phyloP scores from a whole-genome alignment of 1,140 invertebrate genomes.

The Apis laboriosa region DNA sequence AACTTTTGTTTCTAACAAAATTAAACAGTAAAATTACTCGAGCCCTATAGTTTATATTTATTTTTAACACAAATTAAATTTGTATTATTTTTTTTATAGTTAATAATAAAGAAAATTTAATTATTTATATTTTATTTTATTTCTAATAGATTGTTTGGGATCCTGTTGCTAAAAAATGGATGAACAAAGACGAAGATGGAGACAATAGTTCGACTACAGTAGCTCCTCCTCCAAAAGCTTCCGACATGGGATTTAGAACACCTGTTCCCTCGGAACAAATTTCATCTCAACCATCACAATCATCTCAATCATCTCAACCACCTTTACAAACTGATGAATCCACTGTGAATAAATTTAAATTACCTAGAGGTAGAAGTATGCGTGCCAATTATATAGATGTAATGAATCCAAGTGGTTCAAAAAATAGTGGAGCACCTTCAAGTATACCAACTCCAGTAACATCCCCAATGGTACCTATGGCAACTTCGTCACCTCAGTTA shows the following conservation, averaged over 20 bases:
- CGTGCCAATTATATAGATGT: conserved; percentile 89
- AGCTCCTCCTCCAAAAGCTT: conserved; percentile 89
- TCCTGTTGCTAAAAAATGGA: conserved; percentile 90
- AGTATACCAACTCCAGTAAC: conserved; percentile 79
- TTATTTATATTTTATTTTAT: background rate
- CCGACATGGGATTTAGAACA: conserved; percentile 79
- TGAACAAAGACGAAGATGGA: conserved; percentile 89
- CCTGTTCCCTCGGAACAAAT: conserved; percentile 28
- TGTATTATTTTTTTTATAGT: background rate
- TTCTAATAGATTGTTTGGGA: conserved; percentile 93
- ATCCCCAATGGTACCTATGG: conserved; percentile 78
- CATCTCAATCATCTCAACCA: conserved; percentile 50
- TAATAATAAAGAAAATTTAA: background rate
- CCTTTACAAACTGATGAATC: conserved; percentile 51
- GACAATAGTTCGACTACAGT: conserved; percentile 83
- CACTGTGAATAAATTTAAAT: conserved; percentile 86
- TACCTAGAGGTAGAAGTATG: conserved; percentile 88
- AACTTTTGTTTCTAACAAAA: conserved; percentile 37
- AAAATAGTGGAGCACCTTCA: conserved; percentile 76
- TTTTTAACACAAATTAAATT: background rate
- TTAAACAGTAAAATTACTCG: conserved; percentile 8
- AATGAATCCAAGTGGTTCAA: conserved; percentile 86
- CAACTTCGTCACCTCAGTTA: conserved; percentile 78
- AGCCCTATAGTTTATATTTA: conserved; percentile 30
- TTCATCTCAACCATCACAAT: background rate